A percentile compares a stretch with the other conserved stretches of the same genome.
Evolutionary conservation across 1,140 invertebrate genomes (phyloP).

Genomic region (Heliothis subflexa): DNA sequence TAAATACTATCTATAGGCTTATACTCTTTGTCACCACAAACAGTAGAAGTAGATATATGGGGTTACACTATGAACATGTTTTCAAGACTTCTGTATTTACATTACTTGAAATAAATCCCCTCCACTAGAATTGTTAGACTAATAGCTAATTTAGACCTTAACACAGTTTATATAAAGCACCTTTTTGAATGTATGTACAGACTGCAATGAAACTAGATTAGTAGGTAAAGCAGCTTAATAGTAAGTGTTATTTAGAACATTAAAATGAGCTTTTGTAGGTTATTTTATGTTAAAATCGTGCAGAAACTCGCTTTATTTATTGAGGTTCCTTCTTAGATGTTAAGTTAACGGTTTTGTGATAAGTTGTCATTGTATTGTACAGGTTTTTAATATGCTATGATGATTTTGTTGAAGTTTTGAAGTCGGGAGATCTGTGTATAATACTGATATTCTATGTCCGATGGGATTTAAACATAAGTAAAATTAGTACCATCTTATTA

Average conservation of each 20-base stretch:
- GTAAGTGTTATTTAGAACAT: slow-evolving; percentile 5
- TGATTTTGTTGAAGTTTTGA: neutral
- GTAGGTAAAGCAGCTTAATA: neutral
- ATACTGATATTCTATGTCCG: too few relatives aligned
- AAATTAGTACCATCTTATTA: too few relatives aligned
- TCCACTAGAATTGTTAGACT: too few relatives aligned
- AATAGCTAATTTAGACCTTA: too few relatives aligned
- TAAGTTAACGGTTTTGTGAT: neutral
- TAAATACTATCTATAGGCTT: neutral
- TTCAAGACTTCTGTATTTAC: too few relatives aligned
- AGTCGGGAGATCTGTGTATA: neutral
- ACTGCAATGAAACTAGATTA: neutral
- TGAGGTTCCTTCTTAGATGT: slow-evolving; percentile 30
- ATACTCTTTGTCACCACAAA: neutral
- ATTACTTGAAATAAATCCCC: too few relatives aligned
- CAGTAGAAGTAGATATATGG: too few relatives aligned
- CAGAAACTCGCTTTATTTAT: slow-evolving; percentile 25
- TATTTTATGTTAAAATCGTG: slow-evolving; percentile 36
- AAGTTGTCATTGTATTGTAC: neutral
- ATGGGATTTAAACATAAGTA: too few relatives aligned
- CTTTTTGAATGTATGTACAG: neutral
- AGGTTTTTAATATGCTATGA: neutral
- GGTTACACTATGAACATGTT: too few relatives aligned
- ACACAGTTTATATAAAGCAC: too few relatives aligned
- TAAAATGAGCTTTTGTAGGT: slow-evolving; percentile 18